Evolutionary conservation across 1,140 invertebrate genomes (phyloP).

Genomic region (Trichonephila inaurata): DNA sequence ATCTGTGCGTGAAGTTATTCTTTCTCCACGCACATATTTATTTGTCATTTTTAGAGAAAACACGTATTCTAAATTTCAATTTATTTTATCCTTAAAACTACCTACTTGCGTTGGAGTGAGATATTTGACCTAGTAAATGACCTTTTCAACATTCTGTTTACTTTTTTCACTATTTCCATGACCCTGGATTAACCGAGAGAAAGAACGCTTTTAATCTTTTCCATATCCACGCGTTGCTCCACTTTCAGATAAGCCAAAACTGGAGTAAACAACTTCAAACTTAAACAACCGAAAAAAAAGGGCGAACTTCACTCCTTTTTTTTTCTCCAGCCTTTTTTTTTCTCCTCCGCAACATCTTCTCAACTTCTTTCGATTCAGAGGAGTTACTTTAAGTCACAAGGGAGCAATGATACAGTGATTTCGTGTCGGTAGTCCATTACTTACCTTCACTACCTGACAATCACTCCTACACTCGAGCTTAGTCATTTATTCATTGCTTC

Average conservation of each 20-base stretch:
- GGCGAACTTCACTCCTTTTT: not conserved
- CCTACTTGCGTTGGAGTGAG: not conserved
- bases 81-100: too few species aligned
- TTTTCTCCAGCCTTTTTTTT: not conserved
- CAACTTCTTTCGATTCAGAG: not conserved
- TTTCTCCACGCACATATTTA: too few species aligned
- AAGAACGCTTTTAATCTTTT: not conserved
- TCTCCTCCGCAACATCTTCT: not conserved
- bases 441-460: not conserved
- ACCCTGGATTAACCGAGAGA: not conserved
- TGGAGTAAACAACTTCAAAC: slow-evolving; percentile 18
- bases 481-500: not conserved
- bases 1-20: too few species aligned
- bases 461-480: not conserved
- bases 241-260: not conserved
- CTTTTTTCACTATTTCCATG: not conserved
- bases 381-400: not conserved
- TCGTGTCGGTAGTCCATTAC: not conserved
- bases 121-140: slow-evolving; percentile 16
- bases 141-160: not conserved
- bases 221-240: slow-evolving; percentile 12
- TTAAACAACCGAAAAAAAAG: not conserved
- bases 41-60: too few species aligned
- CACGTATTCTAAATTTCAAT: too few species aligned
- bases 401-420: not conserved